Evolutionary conservation across 2,888 invertebrate species (phyloP).

Genomic region (Prosapia bicincta): DNA sequence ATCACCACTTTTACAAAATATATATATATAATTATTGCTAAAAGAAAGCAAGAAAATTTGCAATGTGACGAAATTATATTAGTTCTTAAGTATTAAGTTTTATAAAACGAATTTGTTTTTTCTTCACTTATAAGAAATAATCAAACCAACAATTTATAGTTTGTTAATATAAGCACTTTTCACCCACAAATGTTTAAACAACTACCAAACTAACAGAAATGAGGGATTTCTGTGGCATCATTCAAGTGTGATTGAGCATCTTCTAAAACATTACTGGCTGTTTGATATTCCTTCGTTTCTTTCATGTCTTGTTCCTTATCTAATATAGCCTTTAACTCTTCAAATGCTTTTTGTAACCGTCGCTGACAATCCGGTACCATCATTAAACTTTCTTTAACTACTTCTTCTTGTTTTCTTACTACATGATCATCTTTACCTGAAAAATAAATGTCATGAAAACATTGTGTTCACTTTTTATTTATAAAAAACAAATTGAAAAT

Average conservation of each 20-base stretch:
- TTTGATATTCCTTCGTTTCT: conserved; percentile 64
- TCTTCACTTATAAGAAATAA: neutral
- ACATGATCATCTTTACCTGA: conserved; percentile 72
- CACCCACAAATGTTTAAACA: neutral
- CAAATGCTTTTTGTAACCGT: conserved; percentile 68
- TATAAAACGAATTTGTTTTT: conserved; percentile 7
- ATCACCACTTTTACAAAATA: no score
- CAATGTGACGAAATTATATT: neutral
- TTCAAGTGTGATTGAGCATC: conserved; percentile 45
- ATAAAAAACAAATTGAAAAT: neutral
- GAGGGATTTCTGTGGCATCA: conserved; percentile 9
- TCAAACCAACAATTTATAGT: neutral
- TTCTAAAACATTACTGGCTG: conserved; percentile 63
- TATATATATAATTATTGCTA: no score
- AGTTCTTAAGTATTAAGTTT: neutral
- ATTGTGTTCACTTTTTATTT: neutral
- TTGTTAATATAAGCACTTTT: neutral
- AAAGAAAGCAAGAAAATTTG: no score
- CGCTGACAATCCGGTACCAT: conserved; percentile 91
- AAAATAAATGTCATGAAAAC: conserved; percentile 27
- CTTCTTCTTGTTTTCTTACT: conserved; percentile 81
- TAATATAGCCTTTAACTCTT: conserved; percentile 69
- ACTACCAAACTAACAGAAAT: conserved; percentile 16
- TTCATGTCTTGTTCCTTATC: conserved; percentile 74
- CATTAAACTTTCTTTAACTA: conserved; percentile 82